A percentile compares a stretch with the other conserved stretches of the same genome.
These are phyloP conservation scores for Microcebus lehilahytsara DNA, from an alignment of 2,113 vertebrate genomes.

Conservation along the genomic window DNA sequence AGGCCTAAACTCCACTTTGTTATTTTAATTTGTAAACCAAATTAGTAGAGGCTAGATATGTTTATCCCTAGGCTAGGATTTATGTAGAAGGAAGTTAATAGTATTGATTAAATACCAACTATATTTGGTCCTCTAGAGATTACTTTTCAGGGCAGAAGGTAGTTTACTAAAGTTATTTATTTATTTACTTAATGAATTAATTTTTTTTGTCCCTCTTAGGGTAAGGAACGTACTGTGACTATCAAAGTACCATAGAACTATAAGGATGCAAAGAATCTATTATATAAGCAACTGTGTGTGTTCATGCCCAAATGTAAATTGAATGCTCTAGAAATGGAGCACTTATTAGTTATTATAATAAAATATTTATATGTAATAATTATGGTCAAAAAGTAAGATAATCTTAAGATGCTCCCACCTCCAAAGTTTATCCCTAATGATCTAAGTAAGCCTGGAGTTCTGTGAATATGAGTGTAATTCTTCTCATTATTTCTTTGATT, in stretches of 20 bases:
- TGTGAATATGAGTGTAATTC: not conserved
- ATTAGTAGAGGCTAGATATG: not conserved
- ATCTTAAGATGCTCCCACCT: not conserved
- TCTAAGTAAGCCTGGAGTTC: not conserved
- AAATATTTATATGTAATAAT: not conserved
- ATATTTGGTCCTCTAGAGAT: not conserved
- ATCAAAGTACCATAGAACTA: not conserved
- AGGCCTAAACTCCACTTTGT: not conserved
- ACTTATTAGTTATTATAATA: not conserved
- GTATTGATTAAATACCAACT: not conserved
- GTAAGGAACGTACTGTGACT: not conserved
- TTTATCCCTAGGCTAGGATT: not conserved
- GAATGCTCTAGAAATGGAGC: not conserved
- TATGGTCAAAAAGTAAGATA: not conserved
- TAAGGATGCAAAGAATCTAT: not conserved
- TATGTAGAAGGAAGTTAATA: constrained; percentile 47
- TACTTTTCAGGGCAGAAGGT: not conserved
- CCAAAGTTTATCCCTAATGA: not conserved
- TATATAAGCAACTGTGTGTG: not conserved
- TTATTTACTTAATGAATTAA: not conserved
- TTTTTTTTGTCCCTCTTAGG: not conserved
- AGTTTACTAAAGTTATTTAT: not conserved
- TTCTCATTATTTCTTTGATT: not conserved
- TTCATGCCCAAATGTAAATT: not conserved
- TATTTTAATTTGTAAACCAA: constrained; percentile 13